These are phyloP conservation scores for Lerista edwardsae DNA, from an alignment of 2,797 vertebrate genomes.

Conservation along the genomic window DNA sequence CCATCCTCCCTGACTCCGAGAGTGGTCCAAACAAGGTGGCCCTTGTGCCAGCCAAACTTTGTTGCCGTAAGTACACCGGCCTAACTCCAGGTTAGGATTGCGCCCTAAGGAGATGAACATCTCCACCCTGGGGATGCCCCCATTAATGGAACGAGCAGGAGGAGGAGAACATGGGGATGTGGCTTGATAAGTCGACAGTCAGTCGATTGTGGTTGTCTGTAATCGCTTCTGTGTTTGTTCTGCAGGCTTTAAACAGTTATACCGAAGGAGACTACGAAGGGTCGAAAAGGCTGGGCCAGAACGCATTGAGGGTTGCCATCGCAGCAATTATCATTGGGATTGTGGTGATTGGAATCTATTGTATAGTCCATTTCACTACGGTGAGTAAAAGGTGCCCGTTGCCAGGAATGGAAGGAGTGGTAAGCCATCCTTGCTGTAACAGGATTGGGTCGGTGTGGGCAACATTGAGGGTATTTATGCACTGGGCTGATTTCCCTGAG, in stretches of 20 bases:
- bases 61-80: no score
- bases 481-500: not conserved
- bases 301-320: constrained; percentile 85
- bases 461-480: no score
- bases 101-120: no score
- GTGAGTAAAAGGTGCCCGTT: constrained; percentile 64
- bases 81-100: no score
- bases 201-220: constrained; percentile 14
- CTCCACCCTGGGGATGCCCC: not conserved
- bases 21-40: no score
- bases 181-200: not conserved
- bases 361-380: constrained; percentile 82
- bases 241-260: constrained; percentile 86
- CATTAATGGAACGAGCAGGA: fast-evolving
- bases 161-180: not conserved
- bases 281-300: constrained; percentile 81
- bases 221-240: constrained; percentile 54
- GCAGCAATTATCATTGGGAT: constrained; percentile 85
- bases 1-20: no score
- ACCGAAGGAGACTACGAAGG: constrained; percentile 85
- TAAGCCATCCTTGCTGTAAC: not conserved
- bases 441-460: not conserved
- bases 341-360: constrained; percentile 79
- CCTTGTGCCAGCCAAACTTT: no score
- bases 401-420: not conserved